A percentile compares a stretch with the other conserved stretches of the same genome.
These are phyloP conservation scores for Acanthosepion lycidas DNA, from an alignment of 2,888 invertebrate genomes.

Conservation along the genomic window DNA sequence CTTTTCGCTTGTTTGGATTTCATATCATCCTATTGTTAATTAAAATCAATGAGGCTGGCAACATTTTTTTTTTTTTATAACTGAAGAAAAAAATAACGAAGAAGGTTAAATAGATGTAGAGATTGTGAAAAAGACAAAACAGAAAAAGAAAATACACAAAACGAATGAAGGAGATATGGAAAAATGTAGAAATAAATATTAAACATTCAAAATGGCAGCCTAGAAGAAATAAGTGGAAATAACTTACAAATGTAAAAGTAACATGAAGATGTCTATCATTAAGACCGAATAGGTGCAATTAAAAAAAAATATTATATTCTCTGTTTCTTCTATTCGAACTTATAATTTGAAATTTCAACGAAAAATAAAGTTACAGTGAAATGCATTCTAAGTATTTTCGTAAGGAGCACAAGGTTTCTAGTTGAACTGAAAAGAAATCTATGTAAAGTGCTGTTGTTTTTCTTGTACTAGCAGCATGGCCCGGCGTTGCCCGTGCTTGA, in stretches of 20 bases:
- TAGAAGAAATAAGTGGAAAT: no score
- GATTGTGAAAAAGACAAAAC: neutral
- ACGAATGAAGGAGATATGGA: neutral
- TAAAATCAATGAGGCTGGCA: neutral
- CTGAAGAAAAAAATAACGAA: neutral
- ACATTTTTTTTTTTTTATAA: neutral
- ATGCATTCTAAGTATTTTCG: neutral
- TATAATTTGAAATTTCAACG: neutral
- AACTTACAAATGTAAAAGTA: no score
- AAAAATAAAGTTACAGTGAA: neutral
- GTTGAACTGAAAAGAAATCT: neutral
- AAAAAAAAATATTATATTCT: no score
- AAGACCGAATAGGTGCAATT: no score
- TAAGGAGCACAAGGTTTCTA: neutral
- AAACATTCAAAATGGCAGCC: neutral
- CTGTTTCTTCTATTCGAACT: no score
- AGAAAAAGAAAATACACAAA: neutral
- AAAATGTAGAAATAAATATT: neutral
- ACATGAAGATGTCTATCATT: no score
- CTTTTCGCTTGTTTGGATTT: conserved; percentile 33
- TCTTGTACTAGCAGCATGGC: no score
- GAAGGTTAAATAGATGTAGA: neutral
- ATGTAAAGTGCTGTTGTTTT: no score
- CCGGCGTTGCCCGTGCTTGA: no score
- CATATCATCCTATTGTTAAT: neutral